phyloP scores from a whole-genome alignment of 2,113 vertebrate species.

The Datnioides undecimradiatus region DNA sequence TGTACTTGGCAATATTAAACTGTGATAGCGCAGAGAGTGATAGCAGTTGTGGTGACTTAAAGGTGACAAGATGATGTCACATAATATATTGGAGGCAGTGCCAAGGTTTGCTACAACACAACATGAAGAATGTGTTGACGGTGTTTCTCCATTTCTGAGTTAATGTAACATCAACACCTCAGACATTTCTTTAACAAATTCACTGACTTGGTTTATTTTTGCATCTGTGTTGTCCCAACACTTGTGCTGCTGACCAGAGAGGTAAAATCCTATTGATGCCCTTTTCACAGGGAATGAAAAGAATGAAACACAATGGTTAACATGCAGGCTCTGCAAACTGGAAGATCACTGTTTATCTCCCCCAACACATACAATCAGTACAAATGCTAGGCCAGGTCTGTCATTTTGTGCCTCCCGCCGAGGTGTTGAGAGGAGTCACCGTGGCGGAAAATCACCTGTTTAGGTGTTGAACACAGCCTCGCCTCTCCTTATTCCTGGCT shows the following conservation, averaged over 20 bases:
- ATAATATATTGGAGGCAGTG: constrained; percentile 30
- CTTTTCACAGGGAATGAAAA: constrained; percentile 63
- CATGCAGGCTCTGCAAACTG: constrained; percentile 74
- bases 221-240: not conserved
- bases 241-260: constrained; percentile 1
- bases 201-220: constrained; percentile 14
- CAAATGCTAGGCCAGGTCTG: constrained; percentile 77
- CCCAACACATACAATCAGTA: constrained; percentile 82
- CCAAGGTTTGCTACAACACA: not conserved
- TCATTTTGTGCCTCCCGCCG: constrained; percentile 80
- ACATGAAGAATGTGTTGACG: not conserved
- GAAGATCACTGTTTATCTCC: constrained; percentile 82
- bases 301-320: constrained; percentile 70
- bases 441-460: constrained; percentile 86
- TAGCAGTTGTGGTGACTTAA: constrained; percentile 16
- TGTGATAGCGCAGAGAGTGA: constrained; percentile 25
- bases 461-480: constrained; percentile 81
- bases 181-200: not conserved
- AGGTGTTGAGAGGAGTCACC: constrained; percentile 80
- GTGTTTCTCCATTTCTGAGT: not conserved
- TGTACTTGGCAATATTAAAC: constrained; percentile 52
- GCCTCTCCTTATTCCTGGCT: constrained; percentile 66
- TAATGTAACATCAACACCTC: constrained; percentile 1
- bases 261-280: constrained; percentile 35
- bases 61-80: constrained; percentile 50